Evolutionary conservation across 1,140 invertebrate genomes (phyloP).

Genomic region (Caligus rogercresseyi): DNA sequence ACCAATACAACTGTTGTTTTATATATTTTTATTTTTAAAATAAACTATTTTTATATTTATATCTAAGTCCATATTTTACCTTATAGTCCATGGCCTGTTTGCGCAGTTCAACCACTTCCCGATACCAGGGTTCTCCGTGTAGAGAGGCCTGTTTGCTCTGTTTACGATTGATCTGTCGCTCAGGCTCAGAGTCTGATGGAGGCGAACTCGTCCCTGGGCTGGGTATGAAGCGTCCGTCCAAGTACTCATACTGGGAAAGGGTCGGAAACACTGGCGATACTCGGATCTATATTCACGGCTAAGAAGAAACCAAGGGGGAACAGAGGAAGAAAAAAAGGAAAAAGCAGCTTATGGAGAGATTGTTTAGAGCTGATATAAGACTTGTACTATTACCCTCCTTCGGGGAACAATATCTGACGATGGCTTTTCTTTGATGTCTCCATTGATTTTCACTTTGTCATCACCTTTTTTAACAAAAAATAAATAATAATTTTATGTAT

Average conservation of each 20-base stretch:
- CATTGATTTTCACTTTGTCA: neutral
- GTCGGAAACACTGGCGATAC: slow-evolving; percentile 59
- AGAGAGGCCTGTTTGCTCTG: slow-evolving; percentile 16
- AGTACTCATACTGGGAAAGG: slow-evolving; percentile 59
- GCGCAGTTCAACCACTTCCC: slow-evolving; percentile 63
- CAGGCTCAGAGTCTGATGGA: slow-evolving; percentile 9
- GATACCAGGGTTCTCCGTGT: slow-evolving; percentile 46
- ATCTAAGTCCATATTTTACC: slow-evolving; percentile 37
- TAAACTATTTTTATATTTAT: no score
- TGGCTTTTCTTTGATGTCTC: neutral
- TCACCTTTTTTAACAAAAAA: neutral
- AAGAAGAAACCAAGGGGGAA: no score
- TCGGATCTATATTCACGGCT: slow-evolving; percentile 41
- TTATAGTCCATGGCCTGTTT: slow-evolving; percentile 81
- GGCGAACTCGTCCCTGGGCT: slow-evolving; percentile 31
- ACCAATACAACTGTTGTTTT: no score
- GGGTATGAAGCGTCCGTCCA: slow-evolving; percentile 44
- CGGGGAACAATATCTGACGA: neutral
- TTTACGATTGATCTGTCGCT: slow-evolving; percentile 26
- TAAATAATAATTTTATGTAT: neutral
- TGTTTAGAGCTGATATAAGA: no score
- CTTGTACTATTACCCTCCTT: neutral
- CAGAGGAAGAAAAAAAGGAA: no score
- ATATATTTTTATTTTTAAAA: no score
- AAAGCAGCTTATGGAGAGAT: no score